Percentiles rank a stretch among this genome's conserved stretches.
Evolutionary conservation across 2,113 vertebrate genomes (phyloP).

Genomic region (Carassius auratus): DNA sequence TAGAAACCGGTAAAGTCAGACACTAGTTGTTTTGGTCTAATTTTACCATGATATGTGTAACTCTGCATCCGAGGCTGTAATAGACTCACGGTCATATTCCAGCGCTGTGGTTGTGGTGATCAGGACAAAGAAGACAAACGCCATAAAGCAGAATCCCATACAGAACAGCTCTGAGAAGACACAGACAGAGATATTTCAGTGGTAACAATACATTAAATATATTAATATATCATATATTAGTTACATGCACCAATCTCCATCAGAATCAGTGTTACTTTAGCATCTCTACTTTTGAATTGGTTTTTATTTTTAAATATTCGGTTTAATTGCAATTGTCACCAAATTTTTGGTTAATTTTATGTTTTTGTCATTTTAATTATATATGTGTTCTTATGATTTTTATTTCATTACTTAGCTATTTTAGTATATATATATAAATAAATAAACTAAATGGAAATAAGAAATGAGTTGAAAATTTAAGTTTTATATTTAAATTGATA

Average conservation of each 20-base stretch:
- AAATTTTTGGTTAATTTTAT: too few relatives aligned
- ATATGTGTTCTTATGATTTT: too few relatives aligned
- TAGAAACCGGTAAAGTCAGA: too few relatives aligned
- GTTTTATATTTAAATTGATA: too few relatives aligned
- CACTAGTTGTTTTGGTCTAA: not conserved
- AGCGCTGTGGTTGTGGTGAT: constrained; percentile 79
- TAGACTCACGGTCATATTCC: constrained; percentile 80
- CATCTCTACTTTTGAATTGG: not conserved
- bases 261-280: not conserved
- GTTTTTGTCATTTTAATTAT: too few relatives aligned
- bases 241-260: not conserved
- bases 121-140: constrained; percentile 85
- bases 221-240: too few relatives aligned
- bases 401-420: too few relatives aligned
- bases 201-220: not conserved
- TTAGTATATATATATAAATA: too few relatives aligned
- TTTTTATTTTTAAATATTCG: too few relatives aligned
- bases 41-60: not conserved
- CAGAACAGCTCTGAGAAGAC: constrained; percentile 85
- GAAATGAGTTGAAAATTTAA: too few relatives aligned
- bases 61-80: not conserved
- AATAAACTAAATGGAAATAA: too few relatives aligned
- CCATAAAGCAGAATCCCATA: constrained; percentile 85
- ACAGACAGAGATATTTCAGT: not conserved
- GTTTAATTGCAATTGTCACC: too few relatives aligned